Evolutionary conservation across 1,140 invertebrate genomes (phyloP).

Genomic region (Phocides pigmalion): DNA sequence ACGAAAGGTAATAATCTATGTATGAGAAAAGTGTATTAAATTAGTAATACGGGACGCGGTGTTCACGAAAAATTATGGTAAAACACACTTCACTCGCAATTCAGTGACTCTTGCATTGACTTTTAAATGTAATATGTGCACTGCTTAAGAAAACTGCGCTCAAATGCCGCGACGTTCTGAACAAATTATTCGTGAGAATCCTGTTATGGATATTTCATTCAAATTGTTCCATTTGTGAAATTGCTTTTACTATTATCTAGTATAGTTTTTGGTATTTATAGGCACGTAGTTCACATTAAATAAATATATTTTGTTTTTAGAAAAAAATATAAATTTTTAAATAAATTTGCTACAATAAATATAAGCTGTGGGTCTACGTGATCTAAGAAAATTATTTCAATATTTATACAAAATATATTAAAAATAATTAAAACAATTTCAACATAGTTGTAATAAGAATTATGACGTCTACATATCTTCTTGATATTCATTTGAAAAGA

Average conservation of each 20-base stretch:
- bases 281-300: too few species aligned
- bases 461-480: too few species aligned
- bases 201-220: slow-evolving; percentile 40
- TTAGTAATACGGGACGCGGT: neutral
- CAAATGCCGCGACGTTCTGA: slow-evolving; percentile 45
- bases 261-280: slow-evolving; percentile 43
- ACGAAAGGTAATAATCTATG: neutral
- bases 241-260: slow-evolving; percentile 8
- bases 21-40: neutral
- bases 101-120: slow-evolving; percentile 65
- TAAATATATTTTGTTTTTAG: too few species aligned
- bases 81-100: slow-evolving; percentile 58
- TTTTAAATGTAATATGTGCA: slow-evolving; percentile 73
- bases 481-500: too few species aligned
- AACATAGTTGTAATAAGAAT: too few species aligned
- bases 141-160: slow-evolving; percentile 52
- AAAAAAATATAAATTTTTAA: too few species aligned
- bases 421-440: too few species aligned
- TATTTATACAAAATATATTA: too few species aligned
- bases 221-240: slow-evolving; percentile 42
- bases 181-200: slow-evolving; percentile 53
- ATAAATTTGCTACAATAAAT: too few species aligned
- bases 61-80: slow-evolving; percentile 58
- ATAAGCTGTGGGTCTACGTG: too few species aligned
- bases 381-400: too few species aligned